phyloP scores from a whole-genome alignment of 2,888 invertebrate genomes.

The Cloeon dipterum region DNA sequence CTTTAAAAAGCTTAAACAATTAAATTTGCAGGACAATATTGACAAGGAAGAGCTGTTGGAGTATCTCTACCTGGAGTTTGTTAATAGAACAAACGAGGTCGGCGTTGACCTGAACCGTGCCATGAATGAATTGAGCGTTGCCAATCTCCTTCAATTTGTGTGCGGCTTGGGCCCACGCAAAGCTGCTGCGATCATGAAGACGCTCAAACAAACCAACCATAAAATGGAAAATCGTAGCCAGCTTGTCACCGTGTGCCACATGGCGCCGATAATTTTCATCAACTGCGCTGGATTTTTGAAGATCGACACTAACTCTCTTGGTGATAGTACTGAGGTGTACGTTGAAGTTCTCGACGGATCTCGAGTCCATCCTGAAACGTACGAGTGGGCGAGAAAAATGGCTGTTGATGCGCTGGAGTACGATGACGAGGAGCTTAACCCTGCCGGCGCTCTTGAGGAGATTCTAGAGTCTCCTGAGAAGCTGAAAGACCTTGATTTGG shows the following conservation, averaged over 20 bases:
- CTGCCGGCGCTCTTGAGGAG: conserved; percentile 91
- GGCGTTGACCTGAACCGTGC: conserved; percentile 93
- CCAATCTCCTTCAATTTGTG: conserved; percentile 83
- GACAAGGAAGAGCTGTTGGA: conserved; percentile 68
- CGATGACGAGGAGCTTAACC: conserved; percentile 90
- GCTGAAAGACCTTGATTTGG: conserved; percentile 85
- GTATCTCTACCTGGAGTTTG: conserved; percentile 62
- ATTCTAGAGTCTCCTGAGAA: conserved; percentile 88
- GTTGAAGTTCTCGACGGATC: conserved; percentile 93
- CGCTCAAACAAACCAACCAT: conserved; percentile 76
- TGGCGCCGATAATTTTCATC: conserved; percentile 97
- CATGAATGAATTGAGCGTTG: conserved; percentile 67
- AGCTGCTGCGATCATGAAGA: conserved; percentile 62
- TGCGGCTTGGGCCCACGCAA: conserved; percentile 94
- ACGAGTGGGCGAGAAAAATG: conserved; percentile 99
- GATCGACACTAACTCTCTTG: conserved; percentile 88
- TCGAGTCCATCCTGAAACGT: conserved; percentile 95
- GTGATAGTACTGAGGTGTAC: conserved; percentile 83
- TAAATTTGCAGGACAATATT: conserved; percentile 18
- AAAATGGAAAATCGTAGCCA: conserved; percentile 86
- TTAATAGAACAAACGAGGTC: conserved; percentile 92
- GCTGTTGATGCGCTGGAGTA: conserved; percentile 97
- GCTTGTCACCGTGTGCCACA: conserved; percentile 81
- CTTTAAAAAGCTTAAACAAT: neutral
- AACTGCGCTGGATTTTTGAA: conserved; percentile 98